Evolutionary conservation across 2,797 vertebrate genomes (phyloP), one percentile per base, ranked within the genome.

Genomic region (Perodicticus potto): DNA sequence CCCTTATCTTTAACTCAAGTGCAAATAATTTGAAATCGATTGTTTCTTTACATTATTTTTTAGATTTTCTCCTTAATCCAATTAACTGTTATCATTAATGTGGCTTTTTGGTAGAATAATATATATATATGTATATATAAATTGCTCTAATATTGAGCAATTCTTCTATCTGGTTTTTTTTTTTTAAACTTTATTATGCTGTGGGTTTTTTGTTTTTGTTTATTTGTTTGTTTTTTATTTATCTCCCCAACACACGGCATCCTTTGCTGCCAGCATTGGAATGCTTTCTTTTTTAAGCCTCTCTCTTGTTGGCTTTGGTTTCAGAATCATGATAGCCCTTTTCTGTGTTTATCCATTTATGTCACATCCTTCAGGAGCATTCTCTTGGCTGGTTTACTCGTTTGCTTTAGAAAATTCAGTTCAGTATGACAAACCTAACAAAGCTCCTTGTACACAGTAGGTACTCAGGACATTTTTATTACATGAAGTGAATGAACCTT

Each of bases 41-140:
- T 87, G 27, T 93, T 34, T 45, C 45, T 94, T 12, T 91, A 53
- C 14, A 53, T 95, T 84, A 55, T 57, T 88, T 84, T 69, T 89
- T 69, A 81, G 17, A 10, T 70, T 96, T 97, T 94, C 49, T 92
- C 77, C 83, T 90, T 45, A 77, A 87, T 85, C 37, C 61, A 86
- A 8, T 83, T 34, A 80, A 74, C 32, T 37, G 10, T 72, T 49
- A 69, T 76, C 34, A 83, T 61, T 53, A 72, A 73, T 67, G 43
- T 84, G 23, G 40, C 65, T 77, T 94, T 86, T 49, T 59, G 63
- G 65, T 94, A 43, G 78, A 86, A 90, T 87, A 84, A 61, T 69
- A 10, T 14, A 8, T 34, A n/a, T 67, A 67, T 45, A 8, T 45
- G 1, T 45, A 45, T 43, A 43, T 43, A 43, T 43, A 43, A 49